A percentile compares a stretch with the other conserved stretches of the same genome.
phyloP scores from a whole-genome alignment of 2,113 vertebrate genomes.

The Aspidoscelis tigris region DNA sequence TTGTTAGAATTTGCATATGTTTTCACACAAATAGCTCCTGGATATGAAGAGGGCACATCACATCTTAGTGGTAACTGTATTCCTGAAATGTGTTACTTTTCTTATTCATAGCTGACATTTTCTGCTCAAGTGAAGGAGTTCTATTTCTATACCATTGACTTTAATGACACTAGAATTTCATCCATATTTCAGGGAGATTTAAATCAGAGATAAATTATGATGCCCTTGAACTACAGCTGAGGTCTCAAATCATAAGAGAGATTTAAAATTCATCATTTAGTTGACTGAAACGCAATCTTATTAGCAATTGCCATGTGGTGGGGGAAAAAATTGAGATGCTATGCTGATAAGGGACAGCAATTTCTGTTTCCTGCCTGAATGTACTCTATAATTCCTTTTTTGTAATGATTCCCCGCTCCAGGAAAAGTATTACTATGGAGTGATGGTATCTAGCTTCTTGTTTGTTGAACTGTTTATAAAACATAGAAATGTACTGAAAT shows the following conservation, averaged over 20 bases:
- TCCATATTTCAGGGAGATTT: constrained; percentile 50
- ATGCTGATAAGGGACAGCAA: constrained; percentile 64
- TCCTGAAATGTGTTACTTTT: constrained; percentile 43
- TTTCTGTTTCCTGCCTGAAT: constrained; percentile 68
- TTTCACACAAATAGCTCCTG: neutral
- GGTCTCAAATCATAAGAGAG: constrained; percentile 51
- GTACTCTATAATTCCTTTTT: constrained; percentile 63
- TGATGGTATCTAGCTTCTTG: constrained; percentile 28
- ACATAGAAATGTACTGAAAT: constrained; percentile 65
- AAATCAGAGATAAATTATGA: constrained; percentile 63
- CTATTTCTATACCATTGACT: constrained; percentile 26
- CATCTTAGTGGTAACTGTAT: constrained; percentile 19
- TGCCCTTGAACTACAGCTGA: constrained; percentile 63
- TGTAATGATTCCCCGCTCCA: constrained; percentile 61
- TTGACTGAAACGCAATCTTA: constrained; percentile 61
- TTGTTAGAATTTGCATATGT: constrained; percentile 12
- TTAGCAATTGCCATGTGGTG: constrained; percentile 52
- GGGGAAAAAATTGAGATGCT: constrained; percentile 58
- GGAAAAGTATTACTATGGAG: constrained; percentile 64
- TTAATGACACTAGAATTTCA: constrained; percentile 38
- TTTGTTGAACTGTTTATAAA: constrained; percentile 58
- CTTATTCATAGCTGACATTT: constrained; percentile 29
- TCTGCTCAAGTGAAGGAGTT: constrained; percentile 37
- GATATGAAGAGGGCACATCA: constrained; percentile 20
- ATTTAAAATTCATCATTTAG: constrained; percentile 64